Evolutionary conservation across 2,113 vertebrate species (phyloP), one percentile per base, ranked within the genome.

Genomic region (Copsychus sechellarum): DNA sequence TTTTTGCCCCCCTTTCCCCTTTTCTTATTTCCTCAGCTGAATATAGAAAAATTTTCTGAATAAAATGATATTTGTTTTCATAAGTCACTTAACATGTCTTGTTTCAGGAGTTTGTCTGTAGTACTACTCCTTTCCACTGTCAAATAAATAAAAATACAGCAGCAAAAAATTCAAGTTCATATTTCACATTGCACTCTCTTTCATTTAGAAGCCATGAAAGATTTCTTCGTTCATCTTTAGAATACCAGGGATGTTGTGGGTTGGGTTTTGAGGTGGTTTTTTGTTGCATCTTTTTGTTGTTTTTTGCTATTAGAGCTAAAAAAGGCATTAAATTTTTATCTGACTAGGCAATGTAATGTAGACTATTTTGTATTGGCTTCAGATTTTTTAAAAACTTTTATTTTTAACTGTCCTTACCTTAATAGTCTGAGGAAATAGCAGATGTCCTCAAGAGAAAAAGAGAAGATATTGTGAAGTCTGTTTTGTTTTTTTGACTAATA

Each of bases 1-100:
- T 17, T 23, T 7, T 9, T 1, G 36, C 36, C 8, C 5, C 2
- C 1, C 7, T 12, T 8, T 33, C 45, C 9, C 7, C 45, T 48
- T 22, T 64, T 60, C 16, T 17, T 65, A 42, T 45, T 77, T 89
- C 14, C 9, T 86, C 7, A 69, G 33, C 28, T 25, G 17, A 5
- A 24, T 56, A 6, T 28, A 53, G 17, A 42, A 79, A 78, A 70
- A 40, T 20, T n/a, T 64, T 54, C 5, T 69, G 4, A 82, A 56
- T 38, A 51, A 74, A 54, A 26, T 65, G 2, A 9, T 24, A 3
- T 8, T 51, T 79, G 8, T 50, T 70, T 47, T 82, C 17, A 13
- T 45, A 25, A 18, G 14, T 53, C 8, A 33, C 45, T 71, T 67
- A 71, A 28, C 9, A 33, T 61, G 7, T 43, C 22, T 8, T 36